phyloP scores from a whole-genome alignment of 2,888 invertebrate species.

The Athalia rosae region DNA sequence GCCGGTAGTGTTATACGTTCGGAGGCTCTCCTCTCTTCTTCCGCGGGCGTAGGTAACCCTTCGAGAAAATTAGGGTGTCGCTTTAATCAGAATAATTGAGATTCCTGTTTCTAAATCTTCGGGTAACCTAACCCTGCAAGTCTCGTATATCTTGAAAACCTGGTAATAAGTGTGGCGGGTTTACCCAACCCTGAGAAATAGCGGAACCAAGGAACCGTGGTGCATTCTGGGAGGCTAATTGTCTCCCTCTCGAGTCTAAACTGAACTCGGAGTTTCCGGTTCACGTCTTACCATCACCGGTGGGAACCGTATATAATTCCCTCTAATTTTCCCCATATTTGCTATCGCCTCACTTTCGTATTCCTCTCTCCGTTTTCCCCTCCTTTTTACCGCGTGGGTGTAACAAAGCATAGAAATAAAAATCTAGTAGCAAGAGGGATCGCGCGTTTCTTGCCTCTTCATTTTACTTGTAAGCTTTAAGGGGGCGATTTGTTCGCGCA shows the following conservation, averaged over 20 bases:
- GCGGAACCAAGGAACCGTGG: slow-evolving; percentile 20
- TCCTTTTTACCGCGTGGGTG: no score
- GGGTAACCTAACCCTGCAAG: slow-evolving; percentile 55
- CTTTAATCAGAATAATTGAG: slow-evolving; percentile 62
- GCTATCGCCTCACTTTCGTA: no score
- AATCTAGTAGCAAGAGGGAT: no score
- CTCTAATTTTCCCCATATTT: no score
- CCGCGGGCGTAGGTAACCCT: slow-evolving; percentile 22
- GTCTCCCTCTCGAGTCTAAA: background rate
- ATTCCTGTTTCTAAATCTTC: slow-evolving; percentile 63
- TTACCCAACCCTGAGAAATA: slow-evolving; percentile 19
- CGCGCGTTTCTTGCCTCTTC: no score
- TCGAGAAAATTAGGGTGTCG: slow-evolving; percentile 44
- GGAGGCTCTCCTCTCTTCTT: background rate
- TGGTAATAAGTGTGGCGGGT: slow-evolving; percentile 2
- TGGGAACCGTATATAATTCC: no score
- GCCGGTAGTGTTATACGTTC: background rate
- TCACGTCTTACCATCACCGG: no score
- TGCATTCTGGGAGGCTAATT: slow-evolving; percentile 26
- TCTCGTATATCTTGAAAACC: slow-evolving; percentile 42
- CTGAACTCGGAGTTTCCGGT: background rate
- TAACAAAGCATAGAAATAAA: no score
- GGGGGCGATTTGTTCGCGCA: no score
- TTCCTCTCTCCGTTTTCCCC: no score
- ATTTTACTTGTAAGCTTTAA: no score